These are phyloP conservation scores for Mixornis gularis DNA, from an alignment of 2,113 vertebrate species.

Conservation along the genomic window DNA sequence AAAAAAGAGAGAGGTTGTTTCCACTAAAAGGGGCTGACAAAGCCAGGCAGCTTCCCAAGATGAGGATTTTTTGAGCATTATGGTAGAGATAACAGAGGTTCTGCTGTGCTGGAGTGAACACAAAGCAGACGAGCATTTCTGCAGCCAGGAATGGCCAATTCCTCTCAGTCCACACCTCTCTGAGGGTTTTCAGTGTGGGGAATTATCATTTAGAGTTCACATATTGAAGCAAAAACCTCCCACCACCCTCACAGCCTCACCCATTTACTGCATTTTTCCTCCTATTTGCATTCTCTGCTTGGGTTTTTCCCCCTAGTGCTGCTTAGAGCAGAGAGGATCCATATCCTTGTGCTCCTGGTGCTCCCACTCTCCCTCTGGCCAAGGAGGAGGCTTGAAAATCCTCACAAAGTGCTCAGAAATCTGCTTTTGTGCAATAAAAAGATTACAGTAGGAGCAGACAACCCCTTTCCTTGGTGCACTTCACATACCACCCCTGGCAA, in stretches of 20 bases:
- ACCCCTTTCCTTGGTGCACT: neutral
- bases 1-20: neutral
- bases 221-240: neutral
- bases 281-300: neutral
- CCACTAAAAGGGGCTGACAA: neutral
- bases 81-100: neutral
- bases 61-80: neutral
- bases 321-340: neutral
- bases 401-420: neutral
- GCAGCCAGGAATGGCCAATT: neutral
- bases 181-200: neutral
- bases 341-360: neutral
- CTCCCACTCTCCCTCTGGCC: neutral
- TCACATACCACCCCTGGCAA: neutral
- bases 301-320: rapidly evolving
- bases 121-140: rapidly evolving
- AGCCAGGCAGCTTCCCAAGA: neutral
- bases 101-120: neutral
- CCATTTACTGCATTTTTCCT: neutral
- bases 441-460: neutral
- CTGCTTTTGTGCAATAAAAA: conserved; percentile 19
- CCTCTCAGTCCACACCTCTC: neutral
- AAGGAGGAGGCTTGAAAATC: neutral
- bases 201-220: neutral
- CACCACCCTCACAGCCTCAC: neutral